Conservation (phyloP, 2,797 vertebrate genomes). For the Phoebastria nigripes region DNA sequence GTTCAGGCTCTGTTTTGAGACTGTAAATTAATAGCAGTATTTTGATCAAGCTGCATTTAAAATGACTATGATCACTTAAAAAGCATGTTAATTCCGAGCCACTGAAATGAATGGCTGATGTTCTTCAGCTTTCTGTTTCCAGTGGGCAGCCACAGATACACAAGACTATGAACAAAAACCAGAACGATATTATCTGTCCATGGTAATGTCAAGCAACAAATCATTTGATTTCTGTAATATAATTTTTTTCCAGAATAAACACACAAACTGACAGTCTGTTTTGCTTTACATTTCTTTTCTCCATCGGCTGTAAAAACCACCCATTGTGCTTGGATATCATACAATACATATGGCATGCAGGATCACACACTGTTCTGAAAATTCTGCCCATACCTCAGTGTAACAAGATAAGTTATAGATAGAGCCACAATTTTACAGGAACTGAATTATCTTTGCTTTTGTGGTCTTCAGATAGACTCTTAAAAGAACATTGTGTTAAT, state of each 20-base stretch:
- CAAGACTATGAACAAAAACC: background rate
- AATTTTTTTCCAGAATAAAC: background rate
- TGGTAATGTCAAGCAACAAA: background rate
- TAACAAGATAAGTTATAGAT: background rate
- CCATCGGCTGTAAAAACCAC: background rate
- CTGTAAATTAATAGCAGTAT: constrained; percentile 24
- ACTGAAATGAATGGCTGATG: background rate
- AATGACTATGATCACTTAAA: background rate
- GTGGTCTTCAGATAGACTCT: background rate
- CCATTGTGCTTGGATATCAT: background rate
- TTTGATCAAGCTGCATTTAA: constrained; percentile 45
- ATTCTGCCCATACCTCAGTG: background rate
- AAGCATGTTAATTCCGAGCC: background rate
- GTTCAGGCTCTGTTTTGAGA: constrained; percentile 18
- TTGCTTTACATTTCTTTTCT: background rate
- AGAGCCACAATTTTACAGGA: background rate
- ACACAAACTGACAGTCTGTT: background rate
- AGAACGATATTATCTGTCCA: background rate
- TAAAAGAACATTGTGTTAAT: background rate
- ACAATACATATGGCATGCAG: background rate
- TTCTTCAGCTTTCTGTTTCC: background rate
- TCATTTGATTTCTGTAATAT: background rate
- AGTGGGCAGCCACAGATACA: background rate
- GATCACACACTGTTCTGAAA: background rate
- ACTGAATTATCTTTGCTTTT: background rate